Conservation (phyloP, 2,113 vertebrate species). For the Austrofundulus limnaeus region DNA sequence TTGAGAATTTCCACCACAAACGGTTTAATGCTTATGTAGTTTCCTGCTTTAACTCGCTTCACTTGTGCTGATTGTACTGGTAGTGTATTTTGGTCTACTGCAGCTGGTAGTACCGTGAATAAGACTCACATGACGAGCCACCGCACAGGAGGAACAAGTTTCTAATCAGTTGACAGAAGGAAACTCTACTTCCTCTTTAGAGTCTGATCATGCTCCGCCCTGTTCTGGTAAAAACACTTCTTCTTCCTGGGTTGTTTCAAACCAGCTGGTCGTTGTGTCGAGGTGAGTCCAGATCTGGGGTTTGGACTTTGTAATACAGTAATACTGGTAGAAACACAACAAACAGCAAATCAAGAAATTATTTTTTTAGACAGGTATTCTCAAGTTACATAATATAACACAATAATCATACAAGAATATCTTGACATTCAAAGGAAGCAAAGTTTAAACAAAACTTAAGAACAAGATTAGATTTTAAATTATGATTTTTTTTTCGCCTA, state of each 20-base stretch:
- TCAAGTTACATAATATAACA: too few relatives aligned
- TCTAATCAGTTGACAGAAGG: constrained; percentile 26
- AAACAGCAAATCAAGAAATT: too few relatives aligned
- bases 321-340: too few relatives aligned
- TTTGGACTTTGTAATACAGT: too few relatives aligned
- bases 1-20: neutral
- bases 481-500: too few relatives aligned
- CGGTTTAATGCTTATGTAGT: neutral
- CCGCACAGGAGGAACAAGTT: neutral
- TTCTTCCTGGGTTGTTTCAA: neutral
- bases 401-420: too few relatives aligned
- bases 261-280: neutral
- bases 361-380: too few relatives aligned
- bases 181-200: constrained; percentile 65
- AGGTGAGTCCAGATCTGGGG: constrained; percentile 48
- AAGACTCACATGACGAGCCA: constrained; percentile 55
- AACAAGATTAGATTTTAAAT: too few relatives aligned
- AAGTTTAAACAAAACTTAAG: too few relatives aligned
- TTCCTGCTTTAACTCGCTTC: neutral
- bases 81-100: constrained; percentile 6
- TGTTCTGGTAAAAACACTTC: neutral
- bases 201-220: neutral
- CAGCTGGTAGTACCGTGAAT: constrained; percentile 48
- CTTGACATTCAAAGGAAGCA: too few relatives aligned
- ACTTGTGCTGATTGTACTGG: neutral